phyloP scores from a whole-genome alignment of 2,888 invertebrate genomes.

The Apoderus coryli region DNA sequence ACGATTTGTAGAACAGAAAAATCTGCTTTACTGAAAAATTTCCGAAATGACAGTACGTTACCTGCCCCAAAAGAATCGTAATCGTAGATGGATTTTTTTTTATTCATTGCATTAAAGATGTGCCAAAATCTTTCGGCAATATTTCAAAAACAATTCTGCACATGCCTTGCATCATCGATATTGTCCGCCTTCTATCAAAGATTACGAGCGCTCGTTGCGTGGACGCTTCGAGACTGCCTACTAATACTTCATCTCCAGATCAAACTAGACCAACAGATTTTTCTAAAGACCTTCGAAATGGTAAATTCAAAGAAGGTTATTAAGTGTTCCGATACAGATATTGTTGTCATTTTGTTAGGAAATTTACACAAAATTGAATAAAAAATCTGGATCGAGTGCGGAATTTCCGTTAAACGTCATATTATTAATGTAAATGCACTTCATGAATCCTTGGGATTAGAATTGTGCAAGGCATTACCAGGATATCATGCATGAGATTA shows the following conservation, averaged over 20 bases:
- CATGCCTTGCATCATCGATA: constrained; percentile 7
- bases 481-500: constrained; percentile 22
- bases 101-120: constrained; percentile 11
- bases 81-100: constrained; percentile 12
- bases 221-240: constrained; percentile 7
- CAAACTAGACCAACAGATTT: constrained; percentile 11
- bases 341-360: constrained; percentile 12
- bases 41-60: constrained; percentile 11
- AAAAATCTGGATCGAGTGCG: constrained; percentile 14
- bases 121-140: constrained; percentile 11
- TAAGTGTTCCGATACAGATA: constrained; percentile 12
- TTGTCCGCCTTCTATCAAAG: constrained; percentile 12
- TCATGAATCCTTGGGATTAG: constrained; percentile 8
- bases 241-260: constrained; percentile 11
- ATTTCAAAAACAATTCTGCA: constrained; percentile 9
- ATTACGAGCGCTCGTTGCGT: constrained; percentile 12
- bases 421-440: constrained; percentile 12
- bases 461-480: constrained; percentile 18
- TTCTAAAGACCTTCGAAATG: constrained; percentile 11
- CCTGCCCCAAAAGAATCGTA: constrained; percentile 9
- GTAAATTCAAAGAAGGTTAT: constrained; percentile 12
- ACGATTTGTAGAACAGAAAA: constrained; percentile 12
- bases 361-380: constrained; percentile 11
- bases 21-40: constrained; percentile 12
- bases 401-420: constrained; percentile 10